Conservation (phyloP, 2,888 invertebrate genomes). For the Nephrotoma flavescens region DNA sequence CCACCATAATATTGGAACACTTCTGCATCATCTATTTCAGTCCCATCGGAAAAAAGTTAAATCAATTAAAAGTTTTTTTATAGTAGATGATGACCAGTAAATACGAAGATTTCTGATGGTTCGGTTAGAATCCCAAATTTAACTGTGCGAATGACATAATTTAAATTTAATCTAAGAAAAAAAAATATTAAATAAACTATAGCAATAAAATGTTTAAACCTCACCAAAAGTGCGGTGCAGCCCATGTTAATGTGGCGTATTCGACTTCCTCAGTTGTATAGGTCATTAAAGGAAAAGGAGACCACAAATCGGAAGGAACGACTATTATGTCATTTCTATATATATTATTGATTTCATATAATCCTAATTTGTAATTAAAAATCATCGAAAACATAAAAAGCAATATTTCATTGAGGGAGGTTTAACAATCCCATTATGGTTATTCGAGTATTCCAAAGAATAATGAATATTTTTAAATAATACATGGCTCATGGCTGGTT, state of each 20-base stretch:
- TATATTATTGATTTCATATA: background rate
- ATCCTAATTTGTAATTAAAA: background rate
- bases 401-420: background rate
- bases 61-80: background rate
- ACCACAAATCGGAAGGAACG: background rate
- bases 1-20: too few species aligned
- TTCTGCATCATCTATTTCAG: background rate
- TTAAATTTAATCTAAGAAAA: too few species aligned
- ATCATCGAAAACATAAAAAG: background rate
- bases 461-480: background rate
- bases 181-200: too few species aligned
- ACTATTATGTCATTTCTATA: background rate
- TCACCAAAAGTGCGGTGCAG: too few species aligned
- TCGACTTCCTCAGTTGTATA: too few species aligned
- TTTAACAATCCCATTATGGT: background rate
- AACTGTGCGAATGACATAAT: background rate
- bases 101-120: background rate
- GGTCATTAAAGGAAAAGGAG: too few species aligned
- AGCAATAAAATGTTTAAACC: too few species aligned
- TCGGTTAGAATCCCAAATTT: background rate
- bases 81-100: too few species aligned
- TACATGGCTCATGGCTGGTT: background rate
- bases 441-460: background rate
- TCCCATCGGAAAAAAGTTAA: background rate
- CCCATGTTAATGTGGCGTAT: too few species aligned